phyloP scores from a whole-genome alignment of 2,888 invertebrate species.

The Petrolisthes manimaculis region DNA sequence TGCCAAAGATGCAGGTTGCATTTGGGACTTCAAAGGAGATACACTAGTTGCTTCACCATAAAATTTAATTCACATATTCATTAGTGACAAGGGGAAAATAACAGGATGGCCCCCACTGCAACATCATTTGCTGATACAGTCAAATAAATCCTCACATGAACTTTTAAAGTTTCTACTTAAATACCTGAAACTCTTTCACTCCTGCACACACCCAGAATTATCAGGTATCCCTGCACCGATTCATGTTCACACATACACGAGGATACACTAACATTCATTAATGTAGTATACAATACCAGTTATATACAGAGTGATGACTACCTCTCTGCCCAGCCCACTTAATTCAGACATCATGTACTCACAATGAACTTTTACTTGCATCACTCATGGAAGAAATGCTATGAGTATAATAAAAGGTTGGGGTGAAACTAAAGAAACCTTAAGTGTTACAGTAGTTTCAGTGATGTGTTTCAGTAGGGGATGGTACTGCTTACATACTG shows the following conservation, averaged over 20 bases:
- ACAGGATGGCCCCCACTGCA: constrained; percentile 22
- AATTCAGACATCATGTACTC: no score
- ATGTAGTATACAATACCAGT: neutral
- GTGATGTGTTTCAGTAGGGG: neutral
- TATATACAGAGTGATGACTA: neutral
- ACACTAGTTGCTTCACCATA: constrained; percentile 17
- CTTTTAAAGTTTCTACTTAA: no score
- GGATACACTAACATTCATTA: neutral
- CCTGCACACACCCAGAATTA: no score
- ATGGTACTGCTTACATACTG: neutral
- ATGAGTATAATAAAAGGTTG: no score
- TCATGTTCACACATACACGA: neutral
- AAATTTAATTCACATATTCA: constrained; percentile 44
- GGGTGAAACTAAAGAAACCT: neutral
- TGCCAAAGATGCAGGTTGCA: neutral
- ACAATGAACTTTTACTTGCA: no score
- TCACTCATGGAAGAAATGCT: no score
- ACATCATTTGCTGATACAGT: neutral
- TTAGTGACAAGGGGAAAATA: constrained; percentile 37
- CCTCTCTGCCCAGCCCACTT: neutral
- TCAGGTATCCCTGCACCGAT: no score
- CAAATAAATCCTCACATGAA: no score
- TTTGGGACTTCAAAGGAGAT: neutral
- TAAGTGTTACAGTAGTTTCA: neutral
- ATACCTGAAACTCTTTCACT: no score